Evolutionary conservation across 2,888 invertebrate species (phyloP), one percentile per base, ranked within the genome.

Genomic region (Oscheius myriophilus): DNA sequence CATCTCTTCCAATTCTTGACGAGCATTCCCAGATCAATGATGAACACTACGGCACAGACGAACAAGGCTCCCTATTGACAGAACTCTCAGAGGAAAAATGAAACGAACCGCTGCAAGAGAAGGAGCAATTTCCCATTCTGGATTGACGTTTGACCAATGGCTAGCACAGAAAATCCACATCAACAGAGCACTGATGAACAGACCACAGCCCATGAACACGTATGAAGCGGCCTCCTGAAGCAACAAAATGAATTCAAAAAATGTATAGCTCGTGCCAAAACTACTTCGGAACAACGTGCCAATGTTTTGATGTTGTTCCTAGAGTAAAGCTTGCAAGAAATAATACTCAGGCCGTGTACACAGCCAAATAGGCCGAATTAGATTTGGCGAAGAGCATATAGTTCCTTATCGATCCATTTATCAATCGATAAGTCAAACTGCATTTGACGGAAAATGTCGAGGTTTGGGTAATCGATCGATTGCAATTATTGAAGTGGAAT

Each of bases 111-210:
- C 62, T 16, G 82, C 82, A 33, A 83, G 54, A 0, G 75, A 62
- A 0, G 83, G 81, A 67, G 79, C 69, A 4, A 73, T 76, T 4
- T 79, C 76, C 83, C 83, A 83, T 2, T 71, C 75, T 7, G 83
- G 83, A 59, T 83, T 83, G 51, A 74, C 69, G 21, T 73, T 67
- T 1, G 81, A 66, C 83, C 83, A 83, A 68, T 83, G 78, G 25
- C 66, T 67, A 11, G 79, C 79, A 45, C 76, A 77, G 61, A 80
- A 77, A 3, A 81, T 67, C 58, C 70, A 75, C 79, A 83, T 78
- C 42, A 75, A 58, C 14, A 80, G 63, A 16, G 70, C 75, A 9
- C 81, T 72, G 12, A 76, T 66, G 18, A 82, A 64, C 4, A 81
- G 73, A 14, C 77, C 75, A n/a, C 75, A 67, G 11, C 74, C 67